Percentiles rank a stretch among this genome's conserved stretches.
These are phyloP conservation scores for Pseudomyrmex gracilis DNA, from an alignment of 1,140 invertebrate species.

Conservation along the genomic window DNA sequence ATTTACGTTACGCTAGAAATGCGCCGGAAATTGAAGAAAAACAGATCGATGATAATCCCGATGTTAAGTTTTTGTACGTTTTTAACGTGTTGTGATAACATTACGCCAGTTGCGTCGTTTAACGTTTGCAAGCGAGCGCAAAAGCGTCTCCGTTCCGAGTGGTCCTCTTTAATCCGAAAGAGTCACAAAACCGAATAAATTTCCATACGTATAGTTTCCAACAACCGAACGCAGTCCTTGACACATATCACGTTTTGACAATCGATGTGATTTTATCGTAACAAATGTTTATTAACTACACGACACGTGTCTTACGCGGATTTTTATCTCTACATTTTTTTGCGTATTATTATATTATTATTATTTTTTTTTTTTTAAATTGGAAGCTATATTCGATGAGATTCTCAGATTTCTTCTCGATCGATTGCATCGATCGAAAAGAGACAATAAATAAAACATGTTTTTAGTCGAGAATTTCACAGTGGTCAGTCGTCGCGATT, in stretches of 20 bases:
- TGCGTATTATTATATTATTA: background rate
- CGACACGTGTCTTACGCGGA: background rate
- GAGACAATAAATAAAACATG: conserved; percentile 13
- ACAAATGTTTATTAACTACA: background rate
- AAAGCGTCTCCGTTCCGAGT: background rate
- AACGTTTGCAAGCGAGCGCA: background rate
- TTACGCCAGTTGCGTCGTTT: conserved; percentile 9
- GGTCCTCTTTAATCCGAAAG: conserved; percentile 48
- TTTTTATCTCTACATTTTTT: background rate
- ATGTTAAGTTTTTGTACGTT: conserved; percentile 35
- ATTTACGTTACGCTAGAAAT: conserved; percentile 26
- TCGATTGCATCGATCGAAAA: background rate
- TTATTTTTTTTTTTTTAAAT: background rate
- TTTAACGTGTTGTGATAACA: conserved; percentile 38
- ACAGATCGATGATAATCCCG: conserved; percentile 51
- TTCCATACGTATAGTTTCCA: conserved; percentile 32
- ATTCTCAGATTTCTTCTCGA: background rate
- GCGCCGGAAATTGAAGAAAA: conserved; percentile 58
- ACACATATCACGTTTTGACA: background rate
- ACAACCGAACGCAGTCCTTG: conserved; percentile 23
- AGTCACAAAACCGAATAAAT: conserved; percentile 45
- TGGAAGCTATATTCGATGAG: background rate
- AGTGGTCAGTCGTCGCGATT: background rate
- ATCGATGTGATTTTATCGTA: conserved; percentile 24
- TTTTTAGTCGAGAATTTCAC: background rate